Percentiles rank a stretch among this genome's conserved stretches.
phyloP scores from a whole-genome alignment of 2,888 invertebrate species.

The Neocrepidodera transversa region DNA sequence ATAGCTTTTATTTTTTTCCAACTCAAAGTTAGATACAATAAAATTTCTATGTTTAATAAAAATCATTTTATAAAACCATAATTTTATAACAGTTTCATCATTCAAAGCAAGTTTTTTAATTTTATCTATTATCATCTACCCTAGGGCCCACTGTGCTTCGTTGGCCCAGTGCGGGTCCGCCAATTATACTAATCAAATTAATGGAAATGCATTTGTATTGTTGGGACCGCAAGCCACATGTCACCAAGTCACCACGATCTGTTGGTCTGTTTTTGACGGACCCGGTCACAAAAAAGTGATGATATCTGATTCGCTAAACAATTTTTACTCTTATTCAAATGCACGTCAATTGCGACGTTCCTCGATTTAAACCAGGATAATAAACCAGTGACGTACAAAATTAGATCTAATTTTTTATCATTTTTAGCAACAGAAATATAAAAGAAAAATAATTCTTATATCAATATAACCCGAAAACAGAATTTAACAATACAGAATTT shows the following conservation, averaged over 20 bases:
- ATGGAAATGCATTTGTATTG: slow-evolving; percentile 55
- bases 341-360: slow-evolving; percentile 32
- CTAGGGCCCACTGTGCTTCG: neutral
- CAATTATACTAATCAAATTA: slow-evolving; percentile 55
- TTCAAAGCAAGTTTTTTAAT: too few relatives aligned
- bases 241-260: slow-evolving; percentile 42
- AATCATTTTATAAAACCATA: too few relatives aligned
- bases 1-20: too few relatives aligned
- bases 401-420: too few relatives aligned
- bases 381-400: slow-evolving; percentile 1
- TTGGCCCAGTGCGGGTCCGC: slow-evolving; percentile 13
- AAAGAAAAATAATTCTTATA: too few relatives aligned
- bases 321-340: slow-evolving; percentile 27
- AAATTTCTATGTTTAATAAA: too few relatives aligned
- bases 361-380: slow-evolving; percentile 12
- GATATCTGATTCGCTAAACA: slow-evolving; percentile 49
- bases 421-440: too few relatives aligned
- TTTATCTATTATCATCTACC: too few relatives aligned
- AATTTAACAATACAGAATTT: too few relatives aligned
- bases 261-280: slow-evolving; percentile 47
- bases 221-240: slow-evolving; percentile 49
- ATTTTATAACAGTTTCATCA: too few relatives aligned
- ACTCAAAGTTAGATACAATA: too few relatives aligned
- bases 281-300: slow-evolving; percentile 48
- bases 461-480: too few relatives aligned